Evolutionary conservation across 2,797 vertebrate species (phyloP).

Genomic region (Mustela erminea): DNA sequence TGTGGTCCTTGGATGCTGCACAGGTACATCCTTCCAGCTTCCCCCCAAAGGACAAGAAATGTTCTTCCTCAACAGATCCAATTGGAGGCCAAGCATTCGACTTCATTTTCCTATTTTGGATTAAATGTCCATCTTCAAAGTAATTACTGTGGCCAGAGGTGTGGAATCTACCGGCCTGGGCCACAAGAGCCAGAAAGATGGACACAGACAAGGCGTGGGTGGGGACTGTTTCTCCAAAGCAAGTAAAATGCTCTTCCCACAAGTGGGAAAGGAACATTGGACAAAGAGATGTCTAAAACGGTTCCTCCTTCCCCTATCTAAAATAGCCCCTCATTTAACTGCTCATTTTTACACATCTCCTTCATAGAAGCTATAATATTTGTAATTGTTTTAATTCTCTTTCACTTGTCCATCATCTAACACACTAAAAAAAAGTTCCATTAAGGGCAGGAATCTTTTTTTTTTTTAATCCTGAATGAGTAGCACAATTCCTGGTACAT

Average conservation of each 20-base stretch:
- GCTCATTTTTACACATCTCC: background rate
- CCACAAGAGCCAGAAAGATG: background rate
- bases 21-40: background rate
- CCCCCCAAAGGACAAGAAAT: background rate
- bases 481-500: background rate
- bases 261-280: background rate
- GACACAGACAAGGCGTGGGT: fast-evolving
- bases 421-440: background rate
- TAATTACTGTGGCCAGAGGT: background rate
- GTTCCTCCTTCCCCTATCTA: background rate
- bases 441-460: background rate
- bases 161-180: background rate
- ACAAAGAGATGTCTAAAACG: background rate
- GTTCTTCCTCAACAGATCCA: background rate
- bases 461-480: background rate
- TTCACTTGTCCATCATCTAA: background rate
- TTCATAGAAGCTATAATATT: background rate
- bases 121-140: background rate
- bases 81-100: background rate
- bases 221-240: background rate
- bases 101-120: background rate
- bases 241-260: background rate
- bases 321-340: background rate
- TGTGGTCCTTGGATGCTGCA: background rate
- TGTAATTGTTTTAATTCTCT: background rate